phyloP scores from a whole-genome alignment of 2,888 invertebrate genomes.

The Anaspis maculata region DNA sequence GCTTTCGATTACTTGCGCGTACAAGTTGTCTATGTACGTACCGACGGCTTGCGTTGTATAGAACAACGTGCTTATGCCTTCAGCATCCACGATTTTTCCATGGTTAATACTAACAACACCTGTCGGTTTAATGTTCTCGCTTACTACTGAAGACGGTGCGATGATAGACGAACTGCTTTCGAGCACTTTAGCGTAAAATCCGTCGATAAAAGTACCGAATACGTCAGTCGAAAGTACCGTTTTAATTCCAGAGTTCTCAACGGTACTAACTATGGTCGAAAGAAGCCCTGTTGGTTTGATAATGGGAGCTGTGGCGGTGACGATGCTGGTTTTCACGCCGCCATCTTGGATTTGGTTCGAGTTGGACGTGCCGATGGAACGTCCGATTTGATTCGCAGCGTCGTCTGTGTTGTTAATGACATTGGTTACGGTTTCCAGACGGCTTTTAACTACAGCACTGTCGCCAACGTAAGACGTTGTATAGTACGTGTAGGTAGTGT shows the following conservation, averaged over 20 bases:
- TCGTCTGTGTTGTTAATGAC: constrained; percentile 50
- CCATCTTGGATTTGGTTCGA: constrained; percentile 20
- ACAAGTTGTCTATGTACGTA: constrained; percentile 62
- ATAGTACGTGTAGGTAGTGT: constrained; percentile 82
- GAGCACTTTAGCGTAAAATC: constrained; percentile 55
- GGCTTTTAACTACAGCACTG: constrained; percentile 72
- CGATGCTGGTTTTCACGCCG: constrained; percentile 19
- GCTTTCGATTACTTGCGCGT: constrained; percentile 68
- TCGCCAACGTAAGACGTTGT: constrained; percentile 82
- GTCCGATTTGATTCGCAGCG: constrained; percentile 40
- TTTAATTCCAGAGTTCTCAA: constrained; percentile 56
- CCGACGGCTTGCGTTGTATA: constrained; percentile 62
- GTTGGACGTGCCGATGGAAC: constrained; percentile 36
- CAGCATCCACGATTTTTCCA: constrained; percentile 64
- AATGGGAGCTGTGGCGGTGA: constrained; percentile 36
- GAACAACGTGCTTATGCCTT: constrained; percentile 61
- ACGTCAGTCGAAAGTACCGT: constrained; percentile 63
- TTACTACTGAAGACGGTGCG: constrained; percentile 29
- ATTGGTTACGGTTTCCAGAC: constrained; percentile 80
- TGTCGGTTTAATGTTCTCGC: constrained; percentile 43
- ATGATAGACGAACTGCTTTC: constrained; percentile 49
- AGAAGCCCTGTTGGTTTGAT: constrained; percentile 56
- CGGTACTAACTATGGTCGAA: constrained; percentile 53
- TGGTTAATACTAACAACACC: constrained; percentile 57
- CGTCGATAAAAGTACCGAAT: constrained; percentile 61